A percentile compares a stretch with the other conserved stretches of the same genome.
Evolutionary conservation across 2,888 invertebrate species (phyloP).

Genomic region (Disparrhopalites patrizii): DNA sequence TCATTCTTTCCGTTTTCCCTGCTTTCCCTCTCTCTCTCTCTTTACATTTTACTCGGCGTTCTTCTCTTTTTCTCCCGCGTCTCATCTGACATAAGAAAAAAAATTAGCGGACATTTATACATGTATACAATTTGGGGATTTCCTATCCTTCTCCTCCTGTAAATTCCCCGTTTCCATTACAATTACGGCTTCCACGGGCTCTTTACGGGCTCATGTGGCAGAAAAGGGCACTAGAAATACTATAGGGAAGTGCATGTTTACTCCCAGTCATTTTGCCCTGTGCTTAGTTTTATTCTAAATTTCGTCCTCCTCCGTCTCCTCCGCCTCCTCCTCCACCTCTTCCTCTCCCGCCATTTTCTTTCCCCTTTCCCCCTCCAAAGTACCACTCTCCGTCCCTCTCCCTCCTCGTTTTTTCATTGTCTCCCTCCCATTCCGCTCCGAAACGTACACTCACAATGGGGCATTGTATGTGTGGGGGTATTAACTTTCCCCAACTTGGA

Average conservation of each 20-base stretch:
- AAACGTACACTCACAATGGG: no score
- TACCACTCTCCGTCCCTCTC: not conserved
- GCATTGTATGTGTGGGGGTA: no score
- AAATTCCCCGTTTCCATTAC: not conserved
- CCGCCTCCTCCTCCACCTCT: not conserved
- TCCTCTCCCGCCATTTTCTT: not conserved
- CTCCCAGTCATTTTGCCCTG: constrained; percentile 6
- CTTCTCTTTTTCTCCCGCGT: no score
- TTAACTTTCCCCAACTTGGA: no score
- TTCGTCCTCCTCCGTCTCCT: not conserved
- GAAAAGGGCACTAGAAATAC: no score
- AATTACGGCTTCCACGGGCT: not conserved
- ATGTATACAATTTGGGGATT: no score
- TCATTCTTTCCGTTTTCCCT: not conserved
- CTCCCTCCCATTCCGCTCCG: not conserved
- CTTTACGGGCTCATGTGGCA: not conserved
- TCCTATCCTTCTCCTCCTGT: not conserved
- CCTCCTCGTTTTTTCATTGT: not conserved
- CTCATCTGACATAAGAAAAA: no score
- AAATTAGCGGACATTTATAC: no score
- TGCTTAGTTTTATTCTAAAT: constrained; percentile 20
- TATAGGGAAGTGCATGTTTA: constrained; percentile 12
- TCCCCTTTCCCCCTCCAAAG: not conserved
- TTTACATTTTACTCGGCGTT: no score
- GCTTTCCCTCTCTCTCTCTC: not conserved